phyloP scores from a whole-genome alignment of 1,140 invertebrate genomes.

The Pogonomyrmex barbatus region DNA sequence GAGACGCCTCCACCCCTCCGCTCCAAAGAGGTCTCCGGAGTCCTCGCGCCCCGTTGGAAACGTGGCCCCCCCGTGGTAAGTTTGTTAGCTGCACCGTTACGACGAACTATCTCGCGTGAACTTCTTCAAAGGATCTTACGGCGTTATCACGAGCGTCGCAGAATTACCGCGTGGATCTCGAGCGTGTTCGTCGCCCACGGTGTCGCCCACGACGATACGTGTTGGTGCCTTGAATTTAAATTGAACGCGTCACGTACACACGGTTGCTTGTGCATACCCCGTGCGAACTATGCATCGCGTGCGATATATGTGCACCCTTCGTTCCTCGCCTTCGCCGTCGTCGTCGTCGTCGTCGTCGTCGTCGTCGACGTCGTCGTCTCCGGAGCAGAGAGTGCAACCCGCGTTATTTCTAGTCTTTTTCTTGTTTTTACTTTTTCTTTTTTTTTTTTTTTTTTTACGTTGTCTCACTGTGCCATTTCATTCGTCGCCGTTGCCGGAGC shows the following conservation, averaged over 20 bases:
- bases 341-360: background rate
- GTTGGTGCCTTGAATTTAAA: slow-evolving; percentile 66
- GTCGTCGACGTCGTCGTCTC: slow-evolving; percentile 20
- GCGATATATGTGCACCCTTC: slow-evolving; percentile 33
- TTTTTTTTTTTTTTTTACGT: slow-evolving; percentile 30
- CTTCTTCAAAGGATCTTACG: slow-evolving; percentile 47
- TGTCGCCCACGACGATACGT: slow-evolving; percentile 51
- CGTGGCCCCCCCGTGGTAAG: slow-evolving; percentile 4
- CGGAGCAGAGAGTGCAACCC: background rate
- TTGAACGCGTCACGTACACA: slow-evolving; percentile 62
- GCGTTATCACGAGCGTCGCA: slow-evolving; percentile 37
- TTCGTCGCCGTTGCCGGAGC: slow-evolving; percentile 7
- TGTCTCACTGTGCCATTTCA: slow-evolving; percentile 44
- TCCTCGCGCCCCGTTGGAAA: background rate
- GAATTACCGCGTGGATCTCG: slow-evolving; percentile 53
- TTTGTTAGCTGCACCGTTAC: slow-evolving; percentile 42
- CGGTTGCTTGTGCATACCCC: slow-evolving; percentile 38
- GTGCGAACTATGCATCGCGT: slow-evolving; percentile 32
- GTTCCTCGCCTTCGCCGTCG: background rate
- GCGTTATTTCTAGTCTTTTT: slow-evolving; percentile 3
- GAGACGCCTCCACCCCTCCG: background rate
- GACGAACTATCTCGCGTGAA: slow-evolving; percentile 32
- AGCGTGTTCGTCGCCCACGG: background rate
- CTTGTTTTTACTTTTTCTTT: slow-evolving; percentile 5
- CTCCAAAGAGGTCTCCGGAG: background rate